Percentiles rank a stretch among this genome's conserved stretches.
Evolutionary conservation across 92 coral and sea anemone genomes (phyloP).

Genomic region (Zoanthus solanderi): DNA sequence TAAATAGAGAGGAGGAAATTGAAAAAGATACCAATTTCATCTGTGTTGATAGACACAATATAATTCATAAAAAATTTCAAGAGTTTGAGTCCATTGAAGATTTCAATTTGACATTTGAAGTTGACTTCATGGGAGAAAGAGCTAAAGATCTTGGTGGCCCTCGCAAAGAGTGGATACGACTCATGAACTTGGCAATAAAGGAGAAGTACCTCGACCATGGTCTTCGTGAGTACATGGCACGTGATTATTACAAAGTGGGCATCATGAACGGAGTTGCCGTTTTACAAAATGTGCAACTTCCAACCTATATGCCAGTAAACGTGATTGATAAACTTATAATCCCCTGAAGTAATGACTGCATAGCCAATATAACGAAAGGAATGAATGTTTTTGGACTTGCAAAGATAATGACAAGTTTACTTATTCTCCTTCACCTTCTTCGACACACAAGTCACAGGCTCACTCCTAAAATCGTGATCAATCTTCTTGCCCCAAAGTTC

Average conservation of each 20-base stretch:
- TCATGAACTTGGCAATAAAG: slow-evolving; percentile 59
- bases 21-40: slow-evolving; percentile 61
- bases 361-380: too few species aligned
- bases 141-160: slow-evolving; percentile 72
- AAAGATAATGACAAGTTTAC: too few species aligned
- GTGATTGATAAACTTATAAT: background rate
- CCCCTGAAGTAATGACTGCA: too few species aligned
- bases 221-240: slow-evolving; percentile 52
- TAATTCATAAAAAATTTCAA: slow-evolving; percentile 61
- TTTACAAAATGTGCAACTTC: slow-evolving; percentile 65
- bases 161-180: slow-evolving; percentile 64
- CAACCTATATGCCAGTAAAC: slow-evolving; percentile 14
- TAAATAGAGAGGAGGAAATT: background rate
- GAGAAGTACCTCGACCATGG: slow-evolving; percentile 65
- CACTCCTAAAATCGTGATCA: too few species aligned
- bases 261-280: slow-evolving; percentile 66
- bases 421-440: too few species aligned
- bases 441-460: too few species aligned
- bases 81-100: slow-evolving; percentile 65
- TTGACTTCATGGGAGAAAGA: slow-evolving; percentile 67
- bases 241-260: slow-evolving; percentile 63
- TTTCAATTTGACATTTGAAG: slow-evolving; percentile 63
- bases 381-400: too few species aligned
- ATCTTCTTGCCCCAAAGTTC: too few species aligned
- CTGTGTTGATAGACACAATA: slow-evolving; percentile 59